Base-by-base conservation (phyloP, 2,113 vertebrate genomes). In the Ictalurus punctatus region DNA sequence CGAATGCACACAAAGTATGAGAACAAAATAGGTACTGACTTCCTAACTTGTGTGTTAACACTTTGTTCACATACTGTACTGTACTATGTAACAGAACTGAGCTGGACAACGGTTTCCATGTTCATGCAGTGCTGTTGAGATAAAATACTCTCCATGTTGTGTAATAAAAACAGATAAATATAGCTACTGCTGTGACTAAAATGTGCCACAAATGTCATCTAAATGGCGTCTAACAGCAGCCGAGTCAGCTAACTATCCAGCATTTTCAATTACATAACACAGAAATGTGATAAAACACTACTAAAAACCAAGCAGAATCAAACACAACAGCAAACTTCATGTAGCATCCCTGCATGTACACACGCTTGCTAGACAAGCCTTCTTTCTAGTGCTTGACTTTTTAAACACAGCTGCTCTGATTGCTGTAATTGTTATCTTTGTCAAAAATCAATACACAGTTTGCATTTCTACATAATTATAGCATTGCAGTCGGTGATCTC, bases 291-390 rank as follows among this genome's bases (percentile, higher is more conserved):
- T 23, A 56, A 81, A 52, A 81, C 12, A 9, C 16, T 30, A n/a
- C 5, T 30, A 56, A 27, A 76, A 34, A 34, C 59, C 61, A 54
- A 37, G 65, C 16, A 54, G 40, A 84, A 69, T 69, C 12, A 30
- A 52, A n/a, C 59, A 84, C 6, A 84, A 8, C 83, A 69, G 83
- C 63, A 52, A 85, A 85, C 61, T 40, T 21, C 27, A 34, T 69
- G n/a, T n/a, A n/a, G n/a, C 27, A 85, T 10, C 3, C 27, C 40
- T 30, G 40, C 37, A 37, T 59, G 19, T 19, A 16, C 30, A 83
- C 56, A 61, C 34, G 0, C 34, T 27, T 12, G 27, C 40, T n/a
- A 30, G 44, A 7, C 61, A 69, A 8, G 25, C 40, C 25, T 84
- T 69, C 58, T 61, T 37, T 0, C 2, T 34, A 82, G 54, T 21